Conservation (phyloP, 2,797 vertebrate genomes). For the Enteromius unitaeniatus region DNA sequence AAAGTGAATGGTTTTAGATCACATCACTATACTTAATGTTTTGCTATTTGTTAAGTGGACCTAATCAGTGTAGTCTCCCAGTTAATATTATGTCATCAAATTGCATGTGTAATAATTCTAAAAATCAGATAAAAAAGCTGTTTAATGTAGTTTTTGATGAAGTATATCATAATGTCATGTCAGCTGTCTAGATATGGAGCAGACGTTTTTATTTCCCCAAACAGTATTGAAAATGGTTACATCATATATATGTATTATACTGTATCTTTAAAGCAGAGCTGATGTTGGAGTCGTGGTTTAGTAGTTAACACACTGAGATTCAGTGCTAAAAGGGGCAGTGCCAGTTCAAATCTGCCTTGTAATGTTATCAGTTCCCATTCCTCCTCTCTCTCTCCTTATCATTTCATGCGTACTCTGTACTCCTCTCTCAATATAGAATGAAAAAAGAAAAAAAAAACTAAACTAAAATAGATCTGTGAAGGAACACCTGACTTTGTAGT, state of each 20-base stretch:
- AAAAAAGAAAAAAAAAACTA: slow-evolving; percentile 2
- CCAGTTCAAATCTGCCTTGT: not conserved
- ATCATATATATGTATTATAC: not conserved
- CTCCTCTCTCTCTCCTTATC: not conserved
- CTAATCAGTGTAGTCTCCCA: not conserved
- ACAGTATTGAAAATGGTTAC: not conserved
- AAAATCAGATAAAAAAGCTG: not conserved
- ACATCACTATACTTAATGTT: not conserved
- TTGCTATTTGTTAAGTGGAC: not conserved
- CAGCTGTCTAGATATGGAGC: not conserved
- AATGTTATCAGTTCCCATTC: not conserved
- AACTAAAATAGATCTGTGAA: not conserved
- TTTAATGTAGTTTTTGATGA: not conserved
- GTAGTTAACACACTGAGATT: not conserved
- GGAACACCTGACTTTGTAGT: not conserved
- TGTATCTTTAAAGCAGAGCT: not conserved
- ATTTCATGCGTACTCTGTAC: not conserved
- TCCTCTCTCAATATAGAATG: not conserved
- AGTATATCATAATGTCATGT: not conserved
- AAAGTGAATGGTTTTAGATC: not conserved
- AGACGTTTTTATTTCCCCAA: not conserved
- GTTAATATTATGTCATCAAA: not conserved
- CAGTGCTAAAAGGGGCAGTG: not conserved
- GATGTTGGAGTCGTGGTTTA: not conserved
- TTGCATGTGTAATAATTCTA: not conserved